Base-by-base conservation (phyloP, 1,140 invertebrate species). In the Pinna nobilis region DNA sequence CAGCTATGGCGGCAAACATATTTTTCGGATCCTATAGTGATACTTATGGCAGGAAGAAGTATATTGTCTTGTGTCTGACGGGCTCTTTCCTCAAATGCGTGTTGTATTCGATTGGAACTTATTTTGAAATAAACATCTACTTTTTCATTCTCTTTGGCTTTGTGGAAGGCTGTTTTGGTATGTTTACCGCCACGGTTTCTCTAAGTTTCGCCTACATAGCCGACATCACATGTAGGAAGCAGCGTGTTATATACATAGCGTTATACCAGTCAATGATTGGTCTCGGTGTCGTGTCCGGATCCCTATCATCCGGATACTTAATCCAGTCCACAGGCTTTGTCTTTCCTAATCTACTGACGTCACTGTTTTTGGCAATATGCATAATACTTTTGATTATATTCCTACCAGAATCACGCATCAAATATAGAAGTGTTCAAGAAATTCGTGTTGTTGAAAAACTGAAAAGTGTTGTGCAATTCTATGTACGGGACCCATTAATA, bases 1-100 rank as follows among this genome's bases (percentile, higher is more conserved):
- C 70, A 30, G 35, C 60, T 15, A 37, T 70, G 9, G 37, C 70
- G 2, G 18, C 57, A n/a, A 64, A 1, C 18, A 55, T 68, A n/a
- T 63, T 69, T 30, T 57, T 64, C 2, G 59, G 41, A 4, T 33
- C 66, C 4, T 44, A 53, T 7, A 74, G 72, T 69, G 72, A 74
- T 28, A 61, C 25, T 2, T 74, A 74, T 32, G 66, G 72, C 4
- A 47, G 72, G 15, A 74, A 70, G 39, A 30, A 9, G 9, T 69
- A 69, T 28, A 61, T 74, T 15, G 9, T 74, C 30, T n/a, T 70
- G 7, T 53, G 59, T 3, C 20, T 74, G 6, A 11, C 59, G 3
- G 72, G 72, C 49, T n/a, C 37, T 30, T 20, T 64, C 25, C 0
- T 65, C 3, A 64, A 55, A 39, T 47, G 35, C 57, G 7, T 44